A percentile compares a stretch with the other conserved stretches of the same genome.
Conservation (phyloP, 2,888 invertebrate genomes). For the Meteorus cinctellus region DNA sequence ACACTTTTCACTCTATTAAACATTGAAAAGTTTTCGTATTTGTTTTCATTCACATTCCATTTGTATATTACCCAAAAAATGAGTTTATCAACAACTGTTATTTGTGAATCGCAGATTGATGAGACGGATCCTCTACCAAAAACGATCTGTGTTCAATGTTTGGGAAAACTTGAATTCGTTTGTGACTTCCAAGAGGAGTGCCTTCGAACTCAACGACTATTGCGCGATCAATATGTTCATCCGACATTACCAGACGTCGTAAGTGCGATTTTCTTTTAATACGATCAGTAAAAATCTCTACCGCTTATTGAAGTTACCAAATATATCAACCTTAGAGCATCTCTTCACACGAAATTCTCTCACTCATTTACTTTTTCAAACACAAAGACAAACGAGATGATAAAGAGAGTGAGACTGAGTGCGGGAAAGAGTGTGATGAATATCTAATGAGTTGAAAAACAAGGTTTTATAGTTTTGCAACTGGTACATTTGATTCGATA, state of each 20-base stretch:
- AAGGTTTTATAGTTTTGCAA: conserved; percentile 46
- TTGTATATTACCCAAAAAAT: not conserved
- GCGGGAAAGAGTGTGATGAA: not conserved
- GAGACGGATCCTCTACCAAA: conserved; percentile 72
- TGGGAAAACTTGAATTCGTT: conserved; percentile 73
- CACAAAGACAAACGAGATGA: not conserved
- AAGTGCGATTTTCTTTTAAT: conserved; percentile 59
- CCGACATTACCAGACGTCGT: conserved; percentile 69
- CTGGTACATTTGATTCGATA: conserved; percentile 58
- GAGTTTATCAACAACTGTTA: conserved; percentile 9
- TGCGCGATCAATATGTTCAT: conserved; percentile 70
- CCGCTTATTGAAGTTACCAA: conserved; percentile 50
- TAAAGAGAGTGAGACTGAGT: not conserved
- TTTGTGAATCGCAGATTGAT: conserved; percentile 70
- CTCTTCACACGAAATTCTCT: not conserved
- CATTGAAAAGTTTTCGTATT: not conserved
- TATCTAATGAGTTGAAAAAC: conserved; percentile 19
- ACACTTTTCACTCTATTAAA: not conserved
- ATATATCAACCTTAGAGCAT: conserved; percentile 4
- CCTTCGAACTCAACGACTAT: conserved; percentile 71
- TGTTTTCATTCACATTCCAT: not conserved
- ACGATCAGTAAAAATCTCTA: conserved; percentile 26
- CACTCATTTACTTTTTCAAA: not conserved
- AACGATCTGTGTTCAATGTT: conserved; percentile 72
- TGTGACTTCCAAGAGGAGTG: conserved; percentile 73